Evolutionary conservation across 2,888 invertebrate genomes (phyloP).

Genomic region (Acleris sparsana): DNA sequence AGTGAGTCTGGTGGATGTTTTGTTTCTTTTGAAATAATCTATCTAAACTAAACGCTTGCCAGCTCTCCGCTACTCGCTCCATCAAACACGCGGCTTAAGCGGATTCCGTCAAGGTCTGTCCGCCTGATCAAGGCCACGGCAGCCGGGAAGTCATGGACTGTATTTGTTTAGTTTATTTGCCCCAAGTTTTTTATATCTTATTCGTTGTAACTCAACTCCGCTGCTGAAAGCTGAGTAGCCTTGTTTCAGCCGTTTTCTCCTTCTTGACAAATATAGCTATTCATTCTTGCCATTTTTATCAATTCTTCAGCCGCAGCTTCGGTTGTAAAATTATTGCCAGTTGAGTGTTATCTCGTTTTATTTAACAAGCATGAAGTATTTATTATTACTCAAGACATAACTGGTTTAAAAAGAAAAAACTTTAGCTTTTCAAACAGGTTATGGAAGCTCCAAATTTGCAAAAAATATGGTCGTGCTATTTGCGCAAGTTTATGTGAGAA

Average conservation of each 20-base stretch:
- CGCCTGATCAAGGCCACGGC: slow-evolving; percentile 69
- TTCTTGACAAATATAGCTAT: too few species aligned
- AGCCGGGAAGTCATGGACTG: slow-evolving; percentile 56
- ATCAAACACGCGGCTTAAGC: slow-evolving; percentile 31
- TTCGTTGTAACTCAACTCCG: slow-evolving; percentile 22
- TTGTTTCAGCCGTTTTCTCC: too few species aligned
- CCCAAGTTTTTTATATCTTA: slow-evolving; percentile 38
- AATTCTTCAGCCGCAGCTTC: background rate
- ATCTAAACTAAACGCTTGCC: background rate
- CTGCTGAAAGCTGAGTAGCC: too few species aligned
- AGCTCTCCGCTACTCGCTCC: slow-evolving; percentile 23
- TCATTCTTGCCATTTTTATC: background rate
- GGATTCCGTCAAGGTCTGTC: slow-evolving; percentile 71
- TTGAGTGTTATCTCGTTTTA: background rate
- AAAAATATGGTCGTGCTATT: slow-evolving; percentile 6
- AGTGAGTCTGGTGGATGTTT: background rate
- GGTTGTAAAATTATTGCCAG: too few species aligned
- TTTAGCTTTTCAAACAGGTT: slow-evolving; percentile 25
- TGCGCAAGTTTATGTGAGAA: slow-evolving; percentile 17
- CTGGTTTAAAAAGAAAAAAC: too few species aligned
- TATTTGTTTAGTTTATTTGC: slow-evolving; percentile 41
- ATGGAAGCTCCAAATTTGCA: background rate
- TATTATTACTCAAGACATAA: too few species aligned
- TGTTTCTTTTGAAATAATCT: background rate
- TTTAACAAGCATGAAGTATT: background rate